Base-by-base conservation (phyloP, 2,888 invertebrate species). In the Ischnus inquisitorius region DNA sequence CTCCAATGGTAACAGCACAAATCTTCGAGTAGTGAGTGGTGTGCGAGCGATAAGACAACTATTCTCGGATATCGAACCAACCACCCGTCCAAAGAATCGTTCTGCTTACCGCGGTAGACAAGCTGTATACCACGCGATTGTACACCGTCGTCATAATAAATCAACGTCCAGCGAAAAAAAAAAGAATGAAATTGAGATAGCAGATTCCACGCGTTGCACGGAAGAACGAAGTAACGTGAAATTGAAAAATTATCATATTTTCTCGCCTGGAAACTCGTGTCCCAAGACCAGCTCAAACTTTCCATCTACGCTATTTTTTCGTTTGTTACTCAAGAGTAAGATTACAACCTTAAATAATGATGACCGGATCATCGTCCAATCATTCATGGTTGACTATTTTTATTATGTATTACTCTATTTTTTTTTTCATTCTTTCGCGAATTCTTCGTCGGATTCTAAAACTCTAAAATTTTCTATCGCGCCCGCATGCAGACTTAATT, bases 71-170 rank as follows among this genome's bases (percentile, higher is more conserved):
- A 28, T 48, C 57, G 68, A 69, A 76, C 39, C 76, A 34, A 69
- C 64, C 65, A 68, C 69, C 79, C 79, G 82, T 48, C 60, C 19
- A 34, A 62, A 28, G 82, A 68, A 78, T 82, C 74, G 41, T 71
- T 28, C 25, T 39, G 64, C 34, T 41, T 60, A 28, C 25, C 12
- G 14, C 60, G 14, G 60, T 25, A 51, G 54, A 25, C 14, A 46
- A 67, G 25, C 43, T 28, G 41, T 46, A 10, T 34, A 83, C 51
- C 46, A 75, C 54, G 54, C 84, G 57, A 85, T 82, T 84, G 74
- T 85, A 71, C 46, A 16, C 41, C 71, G 74, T 76, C 82, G 80
- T 84, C 79, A 78, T 79, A 86, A 86, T 87, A 85, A 87, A 87
- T 87, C 84, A 85, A 87, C 82, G 75, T 80, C 82, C 79, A 74